Percentiles rank a stretch among this genome's conserved stretches.
Conservation (phyloP, 2,113 vertebrate species). For the Rhipidura dahli region DNA sequence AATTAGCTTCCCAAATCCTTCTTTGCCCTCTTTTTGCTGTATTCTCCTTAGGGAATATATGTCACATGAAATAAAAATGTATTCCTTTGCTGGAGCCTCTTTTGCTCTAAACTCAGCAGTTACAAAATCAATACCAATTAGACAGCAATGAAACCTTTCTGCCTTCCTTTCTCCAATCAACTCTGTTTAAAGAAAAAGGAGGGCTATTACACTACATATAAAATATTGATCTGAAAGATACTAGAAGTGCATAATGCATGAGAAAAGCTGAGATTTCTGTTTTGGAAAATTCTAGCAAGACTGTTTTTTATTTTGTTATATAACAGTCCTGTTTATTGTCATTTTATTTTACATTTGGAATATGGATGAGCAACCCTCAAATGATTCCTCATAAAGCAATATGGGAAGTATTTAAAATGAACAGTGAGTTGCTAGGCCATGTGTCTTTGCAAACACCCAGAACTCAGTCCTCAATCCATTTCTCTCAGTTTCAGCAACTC, state of each 20-base stretch:
- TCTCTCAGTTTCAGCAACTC: background rate
- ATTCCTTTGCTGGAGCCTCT: background rate
- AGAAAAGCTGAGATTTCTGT: constrained; percentile 7
- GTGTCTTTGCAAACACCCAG: background rate
- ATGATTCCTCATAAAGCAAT: background rate
- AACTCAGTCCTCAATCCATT: background rate
- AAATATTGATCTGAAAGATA: constrained; percentile 55
- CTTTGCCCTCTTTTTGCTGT: background rate
- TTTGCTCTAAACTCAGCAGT: constrained; percentile 35
- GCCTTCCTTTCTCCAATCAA: background rate
- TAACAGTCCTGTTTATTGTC: background rate
- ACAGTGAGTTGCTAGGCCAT: background rate
- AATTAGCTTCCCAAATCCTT: constrained; percentile 1
- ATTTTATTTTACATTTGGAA: background rate
- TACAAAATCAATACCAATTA: constrained; percentile 61
- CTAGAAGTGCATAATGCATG: background rate
- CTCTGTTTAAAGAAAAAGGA: constrained; percentile 3
- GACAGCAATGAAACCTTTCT: constrained; percentile 17
- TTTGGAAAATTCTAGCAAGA: background rate
- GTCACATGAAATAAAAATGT: background rate
- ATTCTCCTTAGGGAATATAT: background rate
- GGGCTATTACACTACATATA: background rate
- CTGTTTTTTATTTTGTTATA: constrained; percentile 17
- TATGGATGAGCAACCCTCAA: background rate
- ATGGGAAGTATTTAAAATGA: background rate